Evolutionary conservation across 2,888 invertebrate species (phyloP).

Genomic region (Steinernema hermaphroditum): DNA sequence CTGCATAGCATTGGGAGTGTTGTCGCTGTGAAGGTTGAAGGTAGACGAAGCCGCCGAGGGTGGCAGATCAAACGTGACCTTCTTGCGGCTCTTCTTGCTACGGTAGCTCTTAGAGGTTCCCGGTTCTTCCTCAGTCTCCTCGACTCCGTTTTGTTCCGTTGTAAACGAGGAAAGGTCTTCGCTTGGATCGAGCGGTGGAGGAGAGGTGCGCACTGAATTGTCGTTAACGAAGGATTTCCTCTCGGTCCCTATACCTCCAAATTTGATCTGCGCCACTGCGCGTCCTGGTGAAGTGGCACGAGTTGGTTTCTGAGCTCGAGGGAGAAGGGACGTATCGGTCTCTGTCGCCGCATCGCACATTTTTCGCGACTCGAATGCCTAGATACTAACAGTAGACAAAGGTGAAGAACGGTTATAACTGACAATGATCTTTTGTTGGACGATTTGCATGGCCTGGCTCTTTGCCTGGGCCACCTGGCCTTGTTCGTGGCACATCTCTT

Average conservation of each 20-base stretch:
- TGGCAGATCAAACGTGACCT: slow-evolving; percentile 62
- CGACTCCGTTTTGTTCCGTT: slow-evolving; percentile 35
- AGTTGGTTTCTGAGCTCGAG: background rate
- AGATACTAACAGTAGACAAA: background rate
- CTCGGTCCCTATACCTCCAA: slow-evolving; percentile 35
- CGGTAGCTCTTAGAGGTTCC: slow-evolving; percentile 20
- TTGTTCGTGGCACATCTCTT: slow-evolving; percentile 60
- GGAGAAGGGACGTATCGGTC: slow-evolving; percentile 34
- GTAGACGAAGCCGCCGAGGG: slow-evolving; percentile 40
- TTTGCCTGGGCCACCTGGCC: slow-evolving; percentile 62
- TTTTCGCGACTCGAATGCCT: slow-evolving; percentile 43
- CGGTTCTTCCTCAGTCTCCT: slow-evolving; percentile 37
- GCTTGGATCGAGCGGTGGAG: slow-evolving; percentile 54
- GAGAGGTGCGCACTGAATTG: slow-evolving; percentile 40
- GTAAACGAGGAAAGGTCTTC: slow-evolving; percentile 48
- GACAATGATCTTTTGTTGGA: slow-evolving; percentile 49
- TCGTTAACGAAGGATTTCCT: no score
- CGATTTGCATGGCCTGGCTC: slow-evolving; percentile 58
- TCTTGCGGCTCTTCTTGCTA: slow-evolving; percentile 47
- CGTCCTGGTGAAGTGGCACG: slow-evolving; percentile 44
- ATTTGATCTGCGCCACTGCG: slow-evolving; percentile 42
- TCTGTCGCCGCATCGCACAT: slow-evolving; percentile 42
- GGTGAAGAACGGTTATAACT: background rate
- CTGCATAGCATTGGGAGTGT: slow-evolving; percentile 38
- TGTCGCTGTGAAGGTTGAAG: slow-evolving; percentile 34